phyloP scores from a whole-genome alignment of 2,113 vertebrate genomes.

The Callipepla californica region DNA sequence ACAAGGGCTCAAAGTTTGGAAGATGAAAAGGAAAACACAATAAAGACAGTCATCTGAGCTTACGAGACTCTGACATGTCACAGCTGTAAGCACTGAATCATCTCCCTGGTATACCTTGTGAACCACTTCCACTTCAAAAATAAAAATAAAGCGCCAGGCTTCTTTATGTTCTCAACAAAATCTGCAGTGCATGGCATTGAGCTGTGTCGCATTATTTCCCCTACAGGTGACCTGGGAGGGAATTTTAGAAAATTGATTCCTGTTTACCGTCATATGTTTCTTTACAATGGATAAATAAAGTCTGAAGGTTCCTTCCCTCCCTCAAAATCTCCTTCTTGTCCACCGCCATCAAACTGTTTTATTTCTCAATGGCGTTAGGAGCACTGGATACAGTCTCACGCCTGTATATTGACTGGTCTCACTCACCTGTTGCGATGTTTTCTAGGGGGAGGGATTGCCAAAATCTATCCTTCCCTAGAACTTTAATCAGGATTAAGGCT shows the following conservation, averaged over 20 bases:
- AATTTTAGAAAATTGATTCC: slow-evolving; percentile 21
- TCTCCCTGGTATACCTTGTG: slow-evolving; percentile 52
- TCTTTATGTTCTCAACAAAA: slow-evolving; percentile 44
- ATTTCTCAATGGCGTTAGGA: neutral
- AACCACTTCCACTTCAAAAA: slow-evolving; percentile 68
- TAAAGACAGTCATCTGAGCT: slow-evolving; percentile 65
- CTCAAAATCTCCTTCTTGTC: slow-evolving; percentile 31
- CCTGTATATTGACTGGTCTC: neutral
- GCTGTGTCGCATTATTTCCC: slow-evolving; percentile 21
- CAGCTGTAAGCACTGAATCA: slow-evolving; percentile 60
- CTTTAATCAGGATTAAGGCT: neutral
- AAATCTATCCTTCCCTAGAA: neutral
- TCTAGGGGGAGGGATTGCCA: neutral
- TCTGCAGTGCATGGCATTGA: slow-evolving; percentile 1
- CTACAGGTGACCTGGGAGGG: slow-evolving; percentile 40
- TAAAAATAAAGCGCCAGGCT: slow-evolving; percentile 35
- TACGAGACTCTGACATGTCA: slow-evolving; percentile 62
- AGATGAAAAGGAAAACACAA: slow-evolving; percentile 73
- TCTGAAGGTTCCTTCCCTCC: slow-evolving; percentile 1
- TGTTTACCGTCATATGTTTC: slow-evolving; percentile 47
- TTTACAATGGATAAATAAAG: slow-evolving; percentile 45
- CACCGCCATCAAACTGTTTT: neutral
- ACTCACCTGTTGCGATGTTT: neutral
- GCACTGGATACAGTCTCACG: neutral
- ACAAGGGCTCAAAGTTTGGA: slow-evolving; percentile 57